Evolutionary conservation across 1,140 invertebrate species (phyloP).

Genomic region (Oreohelix idahoensis): DNA sequence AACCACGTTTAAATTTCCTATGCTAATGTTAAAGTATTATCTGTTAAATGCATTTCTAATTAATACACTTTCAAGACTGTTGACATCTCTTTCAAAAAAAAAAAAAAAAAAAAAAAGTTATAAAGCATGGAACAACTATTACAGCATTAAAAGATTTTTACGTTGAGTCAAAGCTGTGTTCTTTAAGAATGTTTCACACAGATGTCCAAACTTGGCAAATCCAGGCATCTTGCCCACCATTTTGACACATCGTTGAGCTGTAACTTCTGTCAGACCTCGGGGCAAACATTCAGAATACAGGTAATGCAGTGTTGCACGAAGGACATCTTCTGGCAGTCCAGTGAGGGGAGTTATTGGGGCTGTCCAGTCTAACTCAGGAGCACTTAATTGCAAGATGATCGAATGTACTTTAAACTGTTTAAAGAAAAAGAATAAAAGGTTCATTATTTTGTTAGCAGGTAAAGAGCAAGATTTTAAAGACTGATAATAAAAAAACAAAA

Average conservation of each 20-base stretch:
- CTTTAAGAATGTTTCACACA: slow-evolving; percentile 78
- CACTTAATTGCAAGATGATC: slow-evolving; percentile 76
- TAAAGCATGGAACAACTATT: too few species aligned
- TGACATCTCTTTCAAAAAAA: neutral
- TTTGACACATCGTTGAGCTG: slow-evolving; percentile 76
- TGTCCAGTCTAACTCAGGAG: slow-evolving; percentile 76
- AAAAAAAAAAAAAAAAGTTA: slow-evolving; percentile 4
- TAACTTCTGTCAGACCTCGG: slow-evolving; percentile 75
- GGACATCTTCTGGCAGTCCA: slow-evolving; percentile 76
- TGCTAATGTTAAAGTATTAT: too few species aligned
- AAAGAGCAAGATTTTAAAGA: too few species aligned
- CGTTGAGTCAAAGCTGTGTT: slow-evolving; percentile 79
- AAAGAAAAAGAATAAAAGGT: neutral
- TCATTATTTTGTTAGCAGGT: too few species aligned
- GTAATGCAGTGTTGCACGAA: slow-evolving; percentile 78
- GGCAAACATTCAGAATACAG: slow-evolving; percentile 80
- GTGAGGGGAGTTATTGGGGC: slow-evolving; percentile 69
- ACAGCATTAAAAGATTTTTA: slow-evolving; percentile 72
- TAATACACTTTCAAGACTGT: too few species aligned
- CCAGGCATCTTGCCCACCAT: slow-evolving; percentile 74
- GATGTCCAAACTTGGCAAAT: slow-evolving; percentile 75
- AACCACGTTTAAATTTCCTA: too few species aligned
- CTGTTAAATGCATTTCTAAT: too few species aligned
- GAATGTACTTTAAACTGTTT: slow-evolving; percentile 79
- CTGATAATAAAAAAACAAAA: too few species aligned